Conservation (phyloP, 2,113 vertebrate species). For the Sorex fumeus region DNA sequence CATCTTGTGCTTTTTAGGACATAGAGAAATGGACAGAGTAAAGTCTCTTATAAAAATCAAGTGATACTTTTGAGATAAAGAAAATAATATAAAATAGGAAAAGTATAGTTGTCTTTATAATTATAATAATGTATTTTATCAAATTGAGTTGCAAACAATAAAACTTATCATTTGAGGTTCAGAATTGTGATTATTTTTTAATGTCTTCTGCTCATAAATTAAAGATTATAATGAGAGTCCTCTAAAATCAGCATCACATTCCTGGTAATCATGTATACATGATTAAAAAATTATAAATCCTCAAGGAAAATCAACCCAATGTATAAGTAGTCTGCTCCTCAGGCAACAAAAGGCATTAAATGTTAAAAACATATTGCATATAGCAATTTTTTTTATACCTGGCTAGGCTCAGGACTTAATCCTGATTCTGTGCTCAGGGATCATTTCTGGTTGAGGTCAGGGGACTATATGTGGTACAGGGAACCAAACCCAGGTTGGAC, state of each 20-base stretch:
- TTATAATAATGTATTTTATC: neutral
- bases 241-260: neutral
- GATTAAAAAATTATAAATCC: too few species aligned
- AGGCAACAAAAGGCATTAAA: too few species aligned
- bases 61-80: neutral
- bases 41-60: neutral
- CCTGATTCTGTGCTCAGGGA: too few species aligned
- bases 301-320: too few species aligned
- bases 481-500: too few species aligned
- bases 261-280: neutral
- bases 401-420: too few species aligned
- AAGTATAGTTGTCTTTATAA: neutral
- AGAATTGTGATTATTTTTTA: neutral
- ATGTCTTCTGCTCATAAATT: neutral
- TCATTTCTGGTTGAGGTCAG: too few species aligned
- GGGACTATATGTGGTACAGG: too few species aligned
- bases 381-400: too few species aligned
- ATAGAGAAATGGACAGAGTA: constrained; percentile 30
- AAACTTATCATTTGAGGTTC: neutral
- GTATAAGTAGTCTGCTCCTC: too few species aligned
- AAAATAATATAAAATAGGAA: constrained; percentile 32
- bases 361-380: too few species aligned
- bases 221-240: neutral
- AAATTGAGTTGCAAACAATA: neutral
- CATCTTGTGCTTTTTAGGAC: constrained; percentile 22